phyloP scores from a whole-genome alignment of 1,140 invertebrate genomes.

The fruit fly (Drosophila melanogaster) region DNA sequence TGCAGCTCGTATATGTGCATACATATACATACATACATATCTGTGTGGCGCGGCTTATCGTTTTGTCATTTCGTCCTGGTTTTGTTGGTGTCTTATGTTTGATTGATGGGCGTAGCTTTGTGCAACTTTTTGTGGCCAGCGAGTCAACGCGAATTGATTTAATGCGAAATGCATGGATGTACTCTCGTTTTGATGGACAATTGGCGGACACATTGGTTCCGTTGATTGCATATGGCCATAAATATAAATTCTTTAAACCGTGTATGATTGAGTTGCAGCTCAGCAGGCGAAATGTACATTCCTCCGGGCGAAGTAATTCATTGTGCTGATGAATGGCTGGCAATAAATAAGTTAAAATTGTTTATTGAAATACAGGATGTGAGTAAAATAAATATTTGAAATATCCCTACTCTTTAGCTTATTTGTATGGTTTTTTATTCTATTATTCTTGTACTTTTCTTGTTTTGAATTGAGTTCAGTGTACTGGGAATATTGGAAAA shows the following conservation, averaged over 20 bases:
- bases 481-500: neutral
- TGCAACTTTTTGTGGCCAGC: constrained; percentile 37
- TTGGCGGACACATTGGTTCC: constrained; percentile 48
- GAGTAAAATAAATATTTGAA: constrained; percentile 6
- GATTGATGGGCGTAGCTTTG: constrained; percentile 38
- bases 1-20: constrained; percentile 3
- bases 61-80: constrained; percentile 16
- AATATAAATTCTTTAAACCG: constrained; percentile 52
- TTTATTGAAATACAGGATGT: constrained; percentile 11
- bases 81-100: constrained; percentile 36
- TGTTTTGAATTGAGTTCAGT: neutral
- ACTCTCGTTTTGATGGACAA: constrained; percentile 51
- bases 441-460: neutral
- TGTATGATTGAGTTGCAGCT: constrained; percentile 24
- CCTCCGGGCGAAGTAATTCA: constrained; percentile 23
- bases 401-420: neutral
- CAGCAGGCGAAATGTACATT: constrained; percentile 13
- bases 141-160: constrained; percentile 73
- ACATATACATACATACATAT: neutral
- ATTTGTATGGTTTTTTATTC: neutral
- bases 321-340: constrained; percentile 18
- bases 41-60: constrained; percentile 26
- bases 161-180: constrained; percentile 56
- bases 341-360: constrained; percentile 28
- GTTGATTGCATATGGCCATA: constrained; percentile 45